Evolutionary conservation across 2,113 vertebrate species (phyloP).

Genomic region (Potamarius usumacintae): DNA sequence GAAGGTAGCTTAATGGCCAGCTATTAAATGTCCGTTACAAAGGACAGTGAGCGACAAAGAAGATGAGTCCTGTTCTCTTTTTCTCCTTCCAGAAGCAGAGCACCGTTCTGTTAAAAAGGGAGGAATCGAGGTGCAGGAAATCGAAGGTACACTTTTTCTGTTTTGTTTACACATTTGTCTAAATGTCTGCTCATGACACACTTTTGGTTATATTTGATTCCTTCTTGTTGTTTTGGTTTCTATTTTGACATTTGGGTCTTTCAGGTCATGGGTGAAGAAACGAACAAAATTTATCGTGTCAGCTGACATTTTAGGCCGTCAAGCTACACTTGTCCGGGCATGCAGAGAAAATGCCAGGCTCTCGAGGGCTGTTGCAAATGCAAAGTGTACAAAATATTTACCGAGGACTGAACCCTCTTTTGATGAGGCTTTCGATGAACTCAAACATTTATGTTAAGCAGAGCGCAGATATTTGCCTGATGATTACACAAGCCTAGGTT

Average conservation of each 20-base stretch:
- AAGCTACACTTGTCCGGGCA: conserved; percentile 1
- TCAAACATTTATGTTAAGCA: neutral
- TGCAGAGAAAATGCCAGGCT: neutral
- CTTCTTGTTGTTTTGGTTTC: conserved; percentile 7
- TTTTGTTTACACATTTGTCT: neutral
- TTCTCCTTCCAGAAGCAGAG: conserved; percentile 79
- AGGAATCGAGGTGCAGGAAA: conserved; percentile 89
- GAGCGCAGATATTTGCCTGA: neutral
- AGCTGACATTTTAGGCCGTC: conserved; percentile 20
- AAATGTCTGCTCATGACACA: neutral
- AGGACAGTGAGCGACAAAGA: neutral
- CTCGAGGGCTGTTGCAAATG: neutral
- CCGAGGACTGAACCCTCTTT: neutral
- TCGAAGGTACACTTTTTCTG: conserved; percentile 76
- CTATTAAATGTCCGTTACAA: conserved; percentile 25
- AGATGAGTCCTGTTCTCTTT: conserved; percentile 36
- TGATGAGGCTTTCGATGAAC: neutral
- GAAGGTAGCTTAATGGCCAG: conserved; percentile 20
- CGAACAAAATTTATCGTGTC: conserved; percentile 15
- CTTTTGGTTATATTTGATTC: neutral
- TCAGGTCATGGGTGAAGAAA: conserved; percentile 5
- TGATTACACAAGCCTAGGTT: neutral
- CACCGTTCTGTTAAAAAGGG: conserved; percentile 97
- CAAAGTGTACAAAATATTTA: neutral
- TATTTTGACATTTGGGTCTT: neutral